Conservation (phyloP, 2,113 vertebrate genomes). For the Panurus biarmicus region DNA sequence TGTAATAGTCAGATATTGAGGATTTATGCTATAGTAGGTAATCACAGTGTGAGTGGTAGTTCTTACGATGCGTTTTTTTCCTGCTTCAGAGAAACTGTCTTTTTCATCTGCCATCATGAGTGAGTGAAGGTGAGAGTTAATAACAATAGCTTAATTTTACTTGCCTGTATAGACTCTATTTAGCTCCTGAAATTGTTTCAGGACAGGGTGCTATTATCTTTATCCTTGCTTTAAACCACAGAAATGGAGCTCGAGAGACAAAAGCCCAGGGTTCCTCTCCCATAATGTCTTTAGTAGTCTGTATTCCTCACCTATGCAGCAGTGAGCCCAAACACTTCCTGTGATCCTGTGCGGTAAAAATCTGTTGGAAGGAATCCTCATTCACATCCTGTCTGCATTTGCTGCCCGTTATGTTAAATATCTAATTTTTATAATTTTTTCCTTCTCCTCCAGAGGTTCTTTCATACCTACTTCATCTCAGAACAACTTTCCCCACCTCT, state of each 20-base stretch:
- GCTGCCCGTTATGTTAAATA: not conserved
- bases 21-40: not conserved
- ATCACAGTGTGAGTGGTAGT: not conserved
- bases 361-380: not conserved
- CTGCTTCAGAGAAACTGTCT: not conserved
- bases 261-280: not conserved
- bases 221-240: not conserved
- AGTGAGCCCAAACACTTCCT: not conserved
- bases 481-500: not conserved
- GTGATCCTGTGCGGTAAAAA: not conserved
- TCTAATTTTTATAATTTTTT: not conserved
- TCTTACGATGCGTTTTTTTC: not conserved
- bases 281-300: not conserved
- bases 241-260: not conserved
- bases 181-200: not conserved
- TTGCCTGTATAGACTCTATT: not conserved
- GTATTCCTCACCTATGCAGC: not conserved
- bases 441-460: not conserved
- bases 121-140: not conserved
- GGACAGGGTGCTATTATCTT: not conserved
- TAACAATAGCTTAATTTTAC: not conserved
- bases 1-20: not conserved
- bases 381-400: not conserved
- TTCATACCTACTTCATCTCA: constrained; percentile 8
- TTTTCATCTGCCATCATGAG: not conserved